phyloP scores from a whole-genome alignment of 37 sponge, comb jelly and placozoan genomes.

The Bolinopsis microptera region DNA sequence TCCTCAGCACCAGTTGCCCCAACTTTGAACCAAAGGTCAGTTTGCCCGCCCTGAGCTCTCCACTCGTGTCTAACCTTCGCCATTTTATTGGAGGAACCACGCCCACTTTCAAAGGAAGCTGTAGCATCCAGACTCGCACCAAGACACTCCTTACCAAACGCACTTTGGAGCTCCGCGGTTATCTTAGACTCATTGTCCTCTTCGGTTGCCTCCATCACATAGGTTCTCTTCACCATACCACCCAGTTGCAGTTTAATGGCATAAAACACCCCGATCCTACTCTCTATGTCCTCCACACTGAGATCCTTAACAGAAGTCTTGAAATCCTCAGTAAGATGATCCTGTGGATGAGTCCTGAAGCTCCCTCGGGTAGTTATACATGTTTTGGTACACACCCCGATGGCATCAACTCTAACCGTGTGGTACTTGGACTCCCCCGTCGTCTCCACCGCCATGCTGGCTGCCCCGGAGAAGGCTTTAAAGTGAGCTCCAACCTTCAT shows the following conservation, averaged over 20 bases:
- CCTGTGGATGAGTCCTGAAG: background rate
- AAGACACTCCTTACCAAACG: background rate
- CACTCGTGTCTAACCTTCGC: background rate
- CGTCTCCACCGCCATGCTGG: background rate
- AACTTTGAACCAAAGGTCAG: background rate
- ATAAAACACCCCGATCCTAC: background rate
- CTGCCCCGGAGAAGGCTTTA: background rate
- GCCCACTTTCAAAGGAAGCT: background rate
- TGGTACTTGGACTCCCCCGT: background rate
- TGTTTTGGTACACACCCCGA: background rate
- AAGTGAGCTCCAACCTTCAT: background rate
- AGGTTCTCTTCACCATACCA: background rate
- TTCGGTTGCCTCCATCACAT: background rate
- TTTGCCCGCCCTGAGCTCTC: background rate
- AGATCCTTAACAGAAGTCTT: background rate
- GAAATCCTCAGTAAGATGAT: background rate
- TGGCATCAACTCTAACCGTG: background rate
- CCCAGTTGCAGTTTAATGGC: background rate
- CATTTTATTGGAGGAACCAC: background rate
- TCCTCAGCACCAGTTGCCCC: background rate
- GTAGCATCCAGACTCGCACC: background rate
- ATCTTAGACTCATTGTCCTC: background rate
- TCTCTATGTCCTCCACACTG: background rate
- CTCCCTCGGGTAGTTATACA: background rate
- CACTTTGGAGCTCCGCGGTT: background rate